Conservation (phyloP, 2,113 vertebrate species). For the Haemorhous mexicanus region DNA sequence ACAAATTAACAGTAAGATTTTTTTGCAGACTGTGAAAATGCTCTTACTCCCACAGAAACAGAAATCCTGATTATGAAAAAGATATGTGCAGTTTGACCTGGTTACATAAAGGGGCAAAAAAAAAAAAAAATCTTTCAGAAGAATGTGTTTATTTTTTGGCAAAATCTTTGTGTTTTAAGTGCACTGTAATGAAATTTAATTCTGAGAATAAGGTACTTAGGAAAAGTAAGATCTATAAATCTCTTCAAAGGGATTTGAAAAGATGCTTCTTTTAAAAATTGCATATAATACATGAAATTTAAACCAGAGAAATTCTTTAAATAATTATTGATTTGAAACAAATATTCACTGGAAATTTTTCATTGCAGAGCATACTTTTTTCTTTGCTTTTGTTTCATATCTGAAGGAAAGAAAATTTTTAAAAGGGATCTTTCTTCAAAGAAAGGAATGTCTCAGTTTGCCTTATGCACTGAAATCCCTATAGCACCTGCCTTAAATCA, state of each 20-base stretch:
- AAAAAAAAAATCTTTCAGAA: neutral
- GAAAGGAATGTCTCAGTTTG: neutral
- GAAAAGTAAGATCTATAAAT: neutral
- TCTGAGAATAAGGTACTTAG: neutral
- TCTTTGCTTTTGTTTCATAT: neutral
- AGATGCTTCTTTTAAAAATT: neutral
- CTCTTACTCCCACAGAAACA: neutral
- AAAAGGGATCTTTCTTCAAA: neutral
- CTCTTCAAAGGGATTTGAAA: neutral
- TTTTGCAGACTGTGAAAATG: neutral
- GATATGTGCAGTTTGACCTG: neutral
- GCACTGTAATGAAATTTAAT: neutral
- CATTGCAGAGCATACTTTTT: neutral
- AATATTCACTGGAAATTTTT: neutral
- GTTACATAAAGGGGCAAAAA: neutral
- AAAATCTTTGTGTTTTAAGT: neutral
- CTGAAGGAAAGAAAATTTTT: neutral
- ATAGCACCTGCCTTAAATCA: neutral
- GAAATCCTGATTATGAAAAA: neutral
- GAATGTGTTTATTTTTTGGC: rapidly evolving
- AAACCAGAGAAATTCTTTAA: neutral
- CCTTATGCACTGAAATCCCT: neutral
- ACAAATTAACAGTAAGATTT: neutral
- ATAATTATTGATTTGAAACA: neutral
- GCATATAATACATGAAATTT: neutral